phyloP scores from a whole-genome alignment of 2,797 vertebrate genomes.

The Karalla daura region DNA sequence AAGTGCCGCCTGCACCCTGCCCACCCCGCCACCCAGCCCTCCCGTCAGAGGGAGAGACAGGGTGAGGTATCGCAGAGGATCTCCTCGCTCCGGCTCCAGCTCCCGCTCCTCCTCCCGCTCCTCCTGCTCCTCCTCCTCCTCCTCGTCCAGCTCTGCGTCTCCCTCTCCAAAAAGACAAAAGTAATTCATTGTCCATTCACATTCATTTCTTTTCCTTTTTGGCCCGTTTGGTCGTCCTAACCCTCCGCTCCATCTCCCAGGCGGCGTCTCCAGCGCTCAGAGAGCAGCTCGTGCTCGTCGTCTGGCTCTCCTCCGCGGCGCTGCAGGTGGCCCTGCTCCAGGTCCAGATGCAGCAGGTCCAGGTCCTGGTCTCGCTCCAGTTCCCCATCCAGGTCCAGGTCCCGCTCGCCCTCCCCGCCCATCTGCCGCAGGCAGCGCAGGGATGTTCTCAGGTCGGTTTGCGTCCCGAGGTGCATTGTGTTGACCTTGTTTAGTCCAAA shows the following conservation, averaged over 20 bases:
- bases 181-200: conserved; percentile 67
- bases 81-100: conserved; percentile 81
- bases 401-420: conserved; percentile 67
- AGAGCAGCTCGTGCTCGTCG: conserved; percentile 81
- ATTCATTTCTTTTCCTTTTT: not conserved
- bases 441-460: conserved; percentile 82
- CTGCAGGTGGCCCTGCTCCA: conserved; percentile 68
- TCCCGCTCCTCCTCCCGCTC: conserved; percentile 64
- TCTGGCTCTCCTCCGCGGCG: conserved; percentile 76
- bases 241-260: conserved; percentile 57
- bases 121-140: conserved; percentile 67
- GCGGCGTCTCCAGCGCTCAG: conserved; percentile 75
- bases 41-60: conserved; percentile 75
- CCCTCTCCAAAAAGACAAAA: conserved; percentile 89
- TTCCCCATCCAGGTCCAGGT: conserved; percentile 60
- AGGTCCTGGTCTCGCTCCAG: conserved; percentile 68
- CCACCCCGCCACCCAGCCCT: conserved; percentile 72
- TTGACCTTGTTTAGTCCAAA: not conserved
- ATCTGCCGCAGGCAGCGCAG: conserved; percentile 61
- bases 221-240: not conserved
- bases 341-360: conserved; percentile 73
- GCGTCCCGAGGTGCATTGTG: too few relatives aligned
- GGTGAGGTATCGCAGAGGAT: conserved; percentile 81
- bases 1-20: conserved; percentile 29
- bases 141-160: conserved; percentile 82